A percentile compares a stretch with the other conserved stretches of the same genome.
phyloP scores from a whole-genome alignment of 1,140 invertebrate genomes.

The Archivesica marissinica region DNA sequence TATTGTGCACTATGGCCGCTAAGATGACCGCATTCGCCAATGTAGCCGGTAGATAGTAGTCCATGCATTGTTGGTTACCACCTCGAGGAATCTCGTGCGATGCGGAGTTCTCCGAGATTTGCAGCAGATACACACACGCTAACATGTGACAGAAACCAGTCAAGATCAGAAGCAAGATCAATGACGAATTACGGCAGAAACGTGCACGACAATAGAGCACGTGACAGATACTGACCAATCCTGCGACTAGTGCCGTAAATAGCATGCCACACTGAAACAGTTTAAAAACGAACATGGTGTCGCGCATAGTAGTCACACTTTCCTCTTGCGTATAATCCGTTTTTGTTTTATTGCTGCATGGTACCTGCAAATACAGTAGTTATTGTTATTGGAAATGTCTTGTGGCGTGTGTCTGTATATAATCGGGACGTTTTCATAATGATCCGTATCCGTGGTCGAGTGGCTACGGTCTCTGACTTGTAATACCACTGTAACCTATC shows the following conservation, averaged over 20 bases:
- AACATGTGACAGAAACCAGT: conserved; percentile 39
- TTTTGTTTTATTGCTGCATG: neutral
- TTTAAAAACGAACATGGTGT: conserved; percentile 38
- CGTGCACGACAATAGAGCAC: neutral
- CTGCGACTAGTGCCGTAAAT: conserved; percentile 29
- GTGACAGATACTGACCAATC: conserved; percentile 22
- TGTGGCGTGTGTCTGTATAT: too few relatives aligned
- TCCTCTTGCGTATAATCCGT: neutral
- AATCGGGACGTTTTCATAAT: too few relatives aligned
- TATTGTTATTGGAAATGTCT: neutral
- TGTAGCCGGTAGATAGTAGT: conserved; percentile 22
- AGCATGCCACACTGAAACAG: conserved; percentile 43
- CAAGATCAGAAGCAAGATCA: neutral
- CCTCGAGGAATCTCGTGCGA: neutral
- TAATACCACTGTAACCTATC: too few relatives aligned
- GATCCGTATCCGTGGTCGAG: too few relatives aligned
- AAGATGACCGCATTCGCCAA: conserved; percentile 16
- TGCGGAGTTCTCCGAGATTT: conserved; percentile 19
- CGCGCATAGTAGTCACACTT: neutral
- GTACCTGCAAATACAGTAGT: neutral
- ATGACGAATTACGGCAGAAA: conserved; percentile 14
- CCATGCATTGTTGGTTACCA: neutral
- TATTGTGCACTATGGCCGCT: neutral
- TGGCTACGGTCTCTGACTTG: too few relatives aligned
- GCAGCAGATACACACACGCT: neutral